A percentile compares a stretch with the other conserved stretches of the same genome.
phyloP scores from a whole-genome alignment of 2,113 vertebrate genomes.

The Rynchops niger region DNA sequence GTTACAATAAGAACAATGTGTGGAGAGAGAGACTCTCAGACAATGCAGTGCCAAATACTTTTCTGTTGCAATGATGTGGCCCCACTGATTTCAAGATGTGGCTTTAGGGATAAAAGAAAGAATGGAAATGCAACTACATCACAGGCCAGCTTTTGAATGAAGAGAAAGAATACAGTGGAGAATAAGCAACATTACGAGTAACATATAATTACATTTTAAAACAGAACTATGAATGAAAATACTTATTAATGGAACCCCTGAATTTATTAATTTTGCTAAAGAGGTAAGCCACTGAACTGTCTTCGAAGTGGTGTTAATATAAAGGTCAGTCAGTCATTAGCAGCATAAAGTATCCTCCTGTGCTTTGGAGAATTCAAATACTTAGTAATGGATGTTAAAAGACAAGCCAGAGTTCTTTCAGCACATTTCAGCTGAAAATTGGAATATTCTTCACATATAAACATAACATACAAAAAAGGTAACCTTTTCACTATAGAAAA shows the following conservation, averaged over 20 bases:
- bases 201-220: constrained; percentile 7
- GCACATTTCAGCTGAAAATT: neutral
- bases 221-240: constrained; percentile 15
- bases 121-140: constrained; percentile 7
- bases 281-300: constrained; percentile 46
- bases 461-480: neutral
- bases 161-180: neutral
- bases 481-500: constrained; percentile 28
- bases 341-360: neutral
- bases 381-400: constrained; percentile 34
- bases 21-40: neutral
- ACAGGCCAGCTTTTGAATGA: neutral
- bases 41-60: neutral
- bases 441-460: neutral
- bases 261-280: constrained; percentile 52
- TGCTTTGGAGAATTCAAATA: neutral
- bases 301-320: constrained; percentile 27
- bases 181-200: neutral
- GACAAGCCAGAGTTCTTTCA: neutral
- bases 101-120: constrained; percentile 24
- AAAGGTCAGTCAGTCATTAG: constrained; percentile 47
- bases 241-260: neutral
- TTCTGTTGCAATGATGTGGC: neutral
- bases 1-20: constrained; percentile 32
- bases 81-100: constrained; percentile 55